phyloP scores from a whole-genome alignment of 1,140 invertebrate species.

The Aphis gossypii region DNA sequence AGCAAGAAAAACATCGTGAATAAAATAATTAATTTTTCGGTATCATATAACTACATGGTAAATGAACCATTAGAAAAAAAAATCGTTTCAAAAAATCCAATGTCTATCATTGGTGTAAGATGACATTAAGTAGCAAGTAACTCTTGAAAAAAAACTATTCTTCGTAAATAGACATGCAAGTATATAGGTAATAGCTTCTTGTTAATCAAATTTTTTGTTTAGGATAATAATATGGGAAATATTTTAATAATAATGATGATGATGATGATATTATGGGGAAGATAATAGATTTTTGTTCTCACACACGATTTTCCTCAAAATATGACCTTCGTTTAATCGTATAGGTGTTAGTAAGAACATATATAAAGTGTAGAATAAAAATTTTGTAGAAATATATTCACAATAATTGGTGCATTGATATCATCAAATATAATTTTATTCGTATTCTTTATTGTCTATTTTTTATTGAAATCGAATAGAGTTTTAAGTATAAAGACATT shows the following conservation, averaged over 20 bases:
- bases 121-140: too few species aligned
- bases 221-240: neutral
- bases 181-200: neutral
- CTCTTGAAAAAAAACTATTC: too few species aligned
- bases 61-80: too few species aligned
- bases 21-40: neutral
- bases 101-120: too few species aligned
- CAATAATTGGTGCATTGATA: neutral
- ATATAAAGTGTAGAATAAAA: neutral
- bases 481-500: too few species aligned
- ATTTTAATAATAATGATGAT: neutral
- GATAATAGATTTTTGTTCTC: neutral
- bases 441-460: neutral
- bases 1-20: neutral
- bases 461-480: too few species aligned
- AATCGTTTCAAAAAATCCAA: too few species aligned
- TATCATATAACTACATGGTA: too few species aligned
- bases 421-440: neutral
- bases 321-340: neutral
- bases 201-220: neutral
- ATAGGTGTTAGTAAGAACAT: neutral
- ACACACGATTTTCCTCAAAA: neutral
- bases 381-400: neutral
- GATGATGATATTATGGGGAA: neutral
- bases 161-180: too few species aligned